phyloP scores from a whole-genome alignment of 2,888 invertebrate genomes.

The Drosophila subquinaria region DNA sequence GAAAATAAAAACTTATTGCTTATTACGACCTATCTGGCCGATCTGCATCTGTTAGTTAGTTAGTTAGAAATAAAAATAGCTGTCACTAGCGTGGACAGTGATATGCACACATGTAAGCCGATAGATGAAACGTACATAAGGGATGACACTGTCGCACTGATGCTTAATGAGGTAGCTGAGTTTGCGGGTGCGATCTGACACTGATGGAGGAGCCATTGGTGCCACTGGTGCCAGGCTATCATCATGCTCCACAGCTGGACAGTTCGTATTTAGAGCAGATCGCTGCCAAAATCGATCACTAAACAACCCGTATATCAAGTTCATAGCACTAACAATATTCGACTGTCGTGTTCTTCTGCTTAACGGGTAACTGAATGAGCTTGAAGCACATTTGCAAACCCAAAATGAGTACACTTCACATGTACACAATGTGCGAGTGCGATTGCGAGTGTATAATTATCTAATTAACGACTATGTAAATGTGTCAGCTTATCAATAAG shows the following conservation, averaged over 20 bases:
- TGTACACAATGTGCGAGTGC: not conserved
- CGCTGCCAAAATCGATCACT: conserved; percentile 2
- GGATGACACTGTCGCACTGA: conserved; percentile 41
- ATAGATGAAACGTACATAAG: conserved; percentile 44
- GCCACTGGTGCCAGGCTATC: not conserved
- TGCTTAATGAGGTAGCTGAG: conserved; percentile 79
- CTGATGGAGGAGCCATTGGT: conserved; percentile 41
- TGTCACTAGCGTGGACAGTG: no score
- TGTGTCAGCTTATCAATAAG: conserved; percentile 34
- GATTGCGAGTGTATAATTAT: not conserved
- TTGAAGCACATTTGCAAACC: not conserved
- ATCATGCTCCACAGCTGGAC: not conserved
- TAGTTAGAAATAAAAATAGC: no score
- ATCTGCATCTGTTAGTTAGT: no score
- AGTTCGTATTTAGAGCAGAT: not conserved
- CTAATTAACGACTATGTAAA: conserved; percentile 38
- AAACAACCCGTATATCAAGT: conserved; percentile 25
- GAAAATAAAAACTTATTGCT: no score
- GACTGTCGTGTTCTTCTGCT: not conserved
- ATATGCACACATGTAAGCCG: not conserved
- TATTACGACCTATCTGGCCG: no score
- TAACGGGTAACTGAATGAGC: not conserved
- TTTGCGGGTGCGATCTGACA: conserved; percentile 82
- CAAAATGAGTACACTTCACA: not conserved
- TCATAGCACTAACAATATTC: conserved; percentile 19